Percentiles rank a stretch among this genome's conserved stretches.
phyloP scores from a whole-genome alignment of 2,797 vertebrate species.

The Chaunax sp. region DNA sequence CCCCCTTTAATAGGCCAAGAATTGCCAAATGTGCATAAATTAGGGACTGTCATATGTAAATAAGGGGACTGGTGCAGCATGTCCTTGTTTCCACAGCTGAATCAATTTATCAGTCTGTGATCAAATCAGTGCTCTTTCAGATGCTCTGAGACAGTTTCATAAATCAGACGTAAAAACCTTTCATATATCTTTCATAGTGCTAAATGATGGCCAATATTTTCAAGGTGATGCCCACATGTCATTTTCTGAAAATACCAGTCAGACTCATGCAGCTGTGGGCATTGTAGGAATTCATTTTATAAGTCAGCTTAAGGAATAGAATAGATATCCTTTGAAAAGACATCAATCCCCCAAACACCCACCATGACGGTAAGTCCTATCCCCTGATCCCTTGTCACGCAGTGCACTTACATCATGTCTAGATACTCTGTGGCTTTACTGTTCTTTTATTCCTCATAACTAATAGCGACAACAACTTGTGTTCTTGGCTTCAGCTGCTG shows the following conservation, averaged over 20 bases:
- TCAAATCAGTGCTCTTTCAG: constrained; percentile 72
- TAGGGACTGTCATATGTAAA: constrained; percentile 52
- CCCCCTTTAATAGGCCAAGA: constrained; percentile 22
- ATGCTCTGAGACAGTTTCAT: constrained; percentile 59
- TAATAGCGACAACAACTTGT: constrained; percentile 80
- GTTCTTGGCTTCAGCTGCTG: constrained; percentile 59
- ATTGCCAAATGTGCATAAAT: constrained; percentile 41
- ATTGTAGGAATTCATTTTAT: constrained; percentile 49
- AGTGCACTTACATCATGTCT: constrained; percentile 59
- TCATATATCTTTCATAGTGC: constrained; percentile 51
- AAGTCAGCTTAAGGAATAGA: constrained; percentile 62
- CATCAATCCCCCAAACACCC: constrained; percentile 70
- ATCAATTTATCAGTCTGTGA: constrained; percentile 66
- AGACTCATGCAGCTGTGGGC: constrained; percentile 35
- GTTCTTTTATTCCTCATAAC: constrained; percentile 68
- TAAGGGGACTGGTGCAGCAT: constrained; percentile 31
- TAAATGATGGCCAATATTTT: constrained; percentile 60
- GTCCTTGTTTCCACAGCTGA: constrained; percentile 62
- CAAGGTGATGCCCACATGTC: constrained; percentile 60
- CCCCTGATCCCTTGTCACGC: constrained; percentile 59
- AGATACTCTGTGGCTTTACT: constrained; percentile 67
- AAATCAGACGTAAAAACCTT: constrained; percentile 61
- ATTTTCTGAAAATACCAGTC: constrained; percentile 59
- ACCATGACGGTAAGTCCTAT: constrained; percentile 65
- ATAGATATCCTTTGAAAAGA: constrained; percentile 64